These are phyloP conservation scores for Calyptommatus sinebrachiatus DNA, from an alignment of 2,113 vertebrate genomes.

Conservation along the genomic window DNA sequence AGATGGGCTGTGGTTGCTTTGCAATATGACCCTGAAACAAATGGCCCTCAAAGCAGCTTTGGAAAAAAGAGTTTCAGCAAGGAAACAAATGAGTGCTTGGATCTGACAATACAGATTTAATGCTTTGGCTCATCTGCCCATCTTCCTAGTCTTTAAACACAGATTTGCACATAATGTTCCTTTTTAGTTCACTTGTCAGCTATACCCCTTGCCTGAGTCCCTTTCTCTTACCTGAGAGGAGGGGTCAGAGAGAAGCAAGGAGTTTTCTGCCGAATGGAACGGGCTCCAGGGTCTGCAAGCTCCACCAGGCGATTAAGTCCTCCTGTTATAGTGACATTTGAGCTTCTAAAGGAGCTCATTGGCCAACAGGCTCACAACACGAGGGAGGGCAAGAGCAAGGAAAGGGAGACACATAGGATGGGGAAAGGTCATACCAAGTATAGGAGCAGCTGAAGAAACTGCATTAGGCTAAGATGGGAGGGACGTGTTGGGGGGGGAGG, in stretches of 20 bases:
- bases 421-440: constrained; percentile 70
- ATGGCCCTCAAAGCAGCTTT: background rate
- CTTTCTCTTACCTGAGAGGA: constrained; percentile 78
- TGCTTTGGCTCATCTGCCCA: background rate
- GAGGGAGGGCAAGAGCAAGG: constrained; percentile 46
- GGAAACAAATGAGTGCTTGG: background rate
- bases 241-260: constrained; percentile 67
- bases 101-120: background rate
- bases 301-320: constrained; percentile 65
- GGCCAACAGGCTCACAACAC: constrained; percentile 62
- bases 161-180: background rate
- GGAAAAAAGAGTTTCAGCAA: background rate
- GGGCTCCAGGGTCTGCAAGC: constrained; percentile 68
- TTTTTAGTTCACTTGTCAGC: background rate
- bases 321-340: constrained; percentile 85
- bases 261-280: constrained; percentile 72
- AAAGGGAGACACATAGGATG: background rate
- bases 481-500: constrained; percentile 70
- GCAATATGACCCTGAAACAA: background rate
- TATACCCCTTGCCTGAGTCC: background rate
- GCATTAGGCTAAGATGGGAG: constrained; percentile 71
- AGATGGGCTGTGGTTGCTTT: background rate
- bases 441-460: constrained; percentile 78
- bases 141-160: background rate
- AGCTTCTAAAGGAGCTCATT: constrained; percentile 79